Evolutionary conservation across 1,140 invertebrate species (phyloP), one percentile per base, ranked within the genome.

Genomic region (Psix sp.): DNA sequence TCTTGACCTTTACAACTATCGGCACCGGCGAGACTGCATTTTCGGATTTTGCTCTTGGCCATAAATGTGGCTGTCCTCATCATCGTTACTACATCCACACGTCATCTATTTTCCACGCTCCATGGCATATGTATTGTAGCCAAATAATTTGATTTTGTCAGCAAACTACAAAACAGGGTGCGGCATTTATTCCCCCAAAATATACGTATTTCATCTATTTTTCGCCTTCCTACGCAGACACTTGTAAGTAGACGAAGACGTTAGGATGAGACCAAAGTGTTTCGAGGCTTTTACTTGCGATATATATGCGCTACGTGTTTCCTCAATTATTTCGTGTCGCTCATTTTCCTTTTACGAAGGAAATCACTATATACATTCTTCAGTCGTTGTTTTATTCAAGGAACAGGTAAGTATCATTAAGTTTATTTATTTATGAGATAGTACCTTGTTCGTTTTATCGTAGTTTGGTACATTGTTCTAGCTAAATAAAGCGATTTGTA

Each of bases 351-450:
- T 45, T 49, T 63, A 57, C 68, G 52, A 68, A 45, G 15, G 33
- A 68, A 68, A 68, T 68, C 65, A 57, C 52, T 56, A 70, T n/a
- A n/a, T 38, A 62, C 42, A 70, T 62, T 51, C 16, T 48, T 54
- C 42, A 40, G 11, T n/a, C 40, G 56, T 21, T 56, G 62, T 48
- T 46, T 65, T 65, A 65, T 65, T 52, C 60, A 65, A 29, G 36
- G 18, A 63, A 33, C 46, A 51, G 59, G 46, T 63, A 52, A 63
- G 59, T 51, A 31, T 52, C 48, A 36, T 43, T 63, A 16, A 21
- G n/a, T 51, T 63, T 51, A 63, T 52, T 63, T 52, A 51, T 63
- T 63, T 63, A 63, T 36, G 46, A 52, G 18, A 0, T 39, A 42
- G 24, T 51, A 36, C 16, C 26, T 40, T 35, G 29, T 56, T 15